Evolutionary conservation across 2,113 vertebrate genomes (phyloP), one percentile per base, ranked within the genome.

Genomic region (Oncorhynchus nerka): DNA sequence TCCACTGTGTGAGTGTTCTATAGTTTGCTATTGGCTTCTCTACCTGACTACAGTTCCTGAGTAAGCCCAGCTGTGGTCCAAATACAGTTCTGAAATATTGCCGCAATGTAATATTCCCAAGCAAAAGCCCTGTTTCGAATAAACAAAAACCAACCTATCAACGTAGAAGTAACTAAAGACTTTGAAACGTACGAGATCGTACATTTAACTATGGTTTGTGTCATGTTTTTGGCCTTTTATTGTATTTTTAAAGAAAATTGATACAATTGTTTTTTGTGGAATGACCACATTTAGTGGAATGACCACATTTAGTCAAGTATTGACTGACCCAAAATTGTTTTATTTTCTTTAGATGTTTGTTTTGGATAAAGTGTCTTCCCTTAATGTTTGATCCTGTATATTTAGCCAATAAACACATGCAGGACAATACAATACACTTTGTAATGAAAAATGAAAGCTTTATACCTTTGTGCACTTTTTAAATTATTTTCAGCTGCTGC

Each of bases 311-410:
- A 19, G 55, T 57, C 13, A 62, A 62, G n/a, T 62, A 62, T 22
- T 62, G 5, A 62, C 20, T 61, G 59, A 62, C n/a, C 59, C n/a
- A 62, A 7, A 22, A 15, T 55, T 5, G 16, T 39, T 68, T 34
- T 19, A 19, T 68, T 34, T 34, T 19, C 5, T 39, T 39, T 39
- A 45, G 8, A n/a, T 39, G 34, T 69, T 45, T 70, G 22, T n/a
- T 70, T 45, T 70, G 7, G 5, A 48, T 11, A 22, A 45, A 22
- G 22, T 12, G 16, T 48, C 22, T 70, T 24, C 3, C 19, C 65
- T 22, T 7, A 28, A 13, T 70, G 34, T 49, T 61, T 48, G 68
- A 73, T 80, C 77, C 24, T 66, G 75, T 81, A 62, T 64, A 74
- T 24, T 26, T 49, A 24, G 48, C 8, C 45, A 55, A 68, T 57